Base-by-base conservation (phyloP, 1,140 invertebrate genomes). In the Heliconius melpomene region DNA sequence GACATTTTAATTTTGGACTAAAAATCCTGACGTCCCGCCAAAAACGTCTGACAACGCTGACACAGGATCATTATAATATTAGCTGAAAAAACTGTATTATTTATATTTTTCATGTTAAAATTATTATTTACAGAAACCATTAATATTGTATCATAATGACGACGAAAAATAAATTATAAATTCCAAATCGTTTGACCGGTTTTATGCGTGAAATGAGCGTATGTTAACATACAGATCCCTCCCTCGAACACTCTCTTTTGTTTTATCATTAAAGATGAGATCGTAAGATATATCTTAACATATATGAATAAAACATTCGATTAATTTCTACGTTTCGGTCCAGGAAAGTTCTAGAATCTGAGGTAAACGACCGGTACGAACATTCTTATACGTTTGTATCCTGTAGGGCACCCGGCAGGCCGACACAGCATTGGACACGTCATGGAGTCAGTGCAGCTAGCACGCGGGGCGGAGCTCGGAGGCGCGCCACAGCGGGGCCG, bases 331-430 rank as follows among this genome's bases (percentile, higher is more conserved):
- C 80, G 80, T 60, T 74, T 32, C 36, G 79, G 74, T 52, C 73
- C 81, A 76, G 79, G 80, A 86, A 83, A 60, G 71, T 78, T 84
- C 85, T 77, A 83, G 81, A 86, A 84, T 77, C 72, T 71, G 80
- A 78, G 82, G 83, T 85, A 85, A 85, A 86, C 46, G 85, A 57
- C 80, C 85, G 79, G 52, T 79, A 54, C 6, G 38, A 74, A 32
- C 74, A 80, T 32, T 20, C 60, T 13, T 66, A 66, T 13, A 11
- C 3, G 7, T 66, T 66, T 66, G 60, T 29, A 66, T 9, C 60
- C 60, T 66, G 26, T 66, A 66, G 60, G 60, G 23, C 23, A 66
- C 11, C 60, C 60, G 32, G 6, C 32, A 36, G 32, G 32, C 32
- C 32, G n/a, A 23, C n/a, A 57, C n/a, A 66, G 60, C 60, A 66